phyloP scores from a whole-genome alignment of 2,888 invertebrate genomes.

The Mesorhabditis belari region DNA sequence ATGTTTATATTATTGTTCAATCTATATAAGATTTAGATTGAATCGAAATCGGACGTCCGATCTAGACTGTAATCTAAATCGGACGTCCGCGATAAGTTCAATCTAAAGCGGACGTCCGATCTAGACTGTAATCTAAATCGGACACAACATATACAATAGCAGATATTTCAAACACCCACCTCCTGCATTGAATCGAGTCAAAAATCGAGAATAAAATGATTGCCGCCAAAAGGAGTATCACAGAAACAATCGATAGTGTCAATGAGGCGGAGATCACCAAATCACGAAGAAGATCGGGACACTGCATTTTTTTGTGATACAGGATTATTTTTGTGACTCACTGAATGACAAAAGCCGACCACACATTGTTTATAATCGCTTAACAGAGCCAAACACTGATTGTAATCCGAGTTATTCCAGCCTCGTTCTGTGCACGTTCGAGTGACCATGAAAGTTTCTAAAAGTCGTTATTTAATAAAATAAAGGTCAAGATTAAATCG shows the following conservation, averaged over 20 bases:
- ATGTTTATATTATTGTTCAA: too few relatives aligned
- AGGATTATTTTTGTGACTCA: not conserved
- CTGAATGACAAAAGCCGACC: not conserved
- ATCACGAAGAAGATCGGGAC: constrained; percentile 47
- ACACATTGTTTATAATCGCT: not conserved
- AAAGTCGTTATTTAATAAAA: too few relatives aligned
- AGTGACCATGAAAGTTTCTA: not conserved
- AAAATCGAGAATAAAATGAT: constrained; percentile 50
- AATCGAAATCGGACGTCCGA: too few relatives aligned
- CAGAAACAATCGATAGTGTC: constrained; percentile 47
- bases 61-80: too few relatives aligned
- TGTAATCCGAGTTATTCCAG: not conserved
- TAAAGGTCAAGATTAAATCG: too few relatives aligned
- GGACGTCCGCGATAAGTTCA: too few relatives aligned
- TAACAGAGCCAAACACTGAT: not conserved
- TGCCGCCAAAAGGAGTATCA: constrained; percentile 44
- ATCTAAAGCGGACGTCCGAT: too few relatives aligned
- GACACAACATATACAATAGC: too few relatives aligned
- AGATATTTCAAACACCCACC: too few relatives aligned
- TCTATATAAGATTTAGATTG: too few relatives aligned
- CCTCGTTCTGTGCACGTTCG: not conserved
- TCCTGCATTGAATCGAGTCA: constrained; percentile 41
- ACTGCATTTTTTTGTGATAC: constrained; percentile 19
- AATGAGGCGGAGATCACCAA: constrained; percentile 46
- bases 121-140: too few relatives aligned